A percentile compares a stretch with the other conserved stretches of the same genome.
Evolutionary conservation across 1,140 invertebrate genomes (phyloP).

Genomic region (Caerostris darwini): DNA sequence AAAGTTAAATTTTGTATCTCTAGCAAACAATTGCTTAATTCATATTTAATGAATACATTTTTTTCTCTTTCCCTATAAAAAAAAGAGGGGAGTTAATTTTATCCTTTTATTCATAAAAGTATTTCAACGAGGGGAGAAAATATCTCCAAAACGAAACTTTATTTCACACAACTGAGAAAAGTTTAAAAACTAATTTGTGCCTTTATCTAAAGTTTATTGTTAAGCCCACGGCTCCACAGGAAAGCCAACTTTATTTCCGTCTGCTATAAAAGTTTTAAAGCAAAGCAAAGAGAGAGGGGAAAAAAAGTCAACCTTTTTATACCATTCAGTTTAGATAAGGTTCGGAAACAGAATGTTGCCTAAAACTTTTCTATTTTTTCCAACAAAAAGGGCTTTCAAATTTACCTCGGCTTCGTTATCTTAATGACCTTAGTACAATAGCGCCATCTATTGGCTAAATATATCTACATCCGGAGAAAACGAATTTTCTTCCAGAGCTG

Average conservation of each 20-base stretch:
- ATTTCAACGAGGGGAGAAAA: not conserved
- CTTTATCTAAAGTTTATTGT: conserved; percentile 31
- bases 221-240: not conserved
- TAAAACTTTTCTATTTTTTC: conserved; percentile 38
- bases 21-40: no score
- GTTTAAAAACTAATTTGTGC: conserved; percentile 39
- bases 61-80: no score
- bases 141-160: not conserved
- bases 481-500: not conserved
- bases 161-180: conserved; percentile 9
- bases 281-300: not conserved
- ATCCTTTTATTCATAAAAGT: not conserved
- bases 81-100: not conserved
- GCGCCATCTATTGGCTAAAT: conserved; percentile 59
- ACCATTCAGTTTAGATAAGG: conserved; percentile 28
- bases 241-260: conserved; percentile 38
- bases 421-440: conserved; percentile 56
- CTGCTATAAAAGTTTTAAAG: conserved; percentile 15
- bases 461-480: conserved; percentile 48
- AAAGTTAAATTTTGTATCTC: no score
- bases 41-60: no score
- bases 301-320: not conserved
- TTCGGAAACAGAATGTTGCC: conserved; percentile 44
- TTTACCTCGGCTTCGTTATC: conserved; percentile 53
- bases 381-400: conserved; percentile 35